phyloP scores from a whole-genome alignment of 2,113 vertebrate genomes.

The Rhombomys opimus region DNA sequence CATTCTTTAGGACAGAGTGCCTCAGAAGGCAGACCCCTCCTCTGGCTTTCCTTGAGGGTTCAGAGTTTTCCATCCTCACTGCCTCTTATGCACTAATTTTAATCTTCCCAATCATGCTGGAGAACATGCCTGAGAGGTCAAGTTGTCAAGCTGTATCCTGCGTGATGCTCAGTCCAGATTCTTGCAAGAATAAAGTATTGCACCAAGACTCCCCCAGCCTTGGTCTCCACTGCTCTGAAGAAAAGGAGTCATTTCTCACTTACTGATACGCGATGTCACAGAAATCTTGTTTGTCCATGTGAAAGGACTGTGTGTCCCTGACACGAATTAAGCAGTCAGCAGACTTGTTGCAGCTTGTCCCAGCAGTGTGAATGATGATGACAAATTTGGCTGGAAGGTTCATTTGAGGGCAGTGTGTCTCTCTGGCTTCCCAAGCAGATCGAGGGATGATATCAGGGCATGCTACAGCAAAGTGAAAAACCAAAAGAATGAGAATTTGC shows the following conservation, averaged over 20 bases:
- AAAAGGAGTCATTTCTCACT: neutral
- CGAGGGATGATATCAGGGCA: conserved; percentile 64
- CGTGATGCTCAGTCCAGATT: neutral
- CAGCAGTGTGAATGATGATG: conserved; percentile 77
- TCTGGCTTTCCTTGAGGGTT: neutral
- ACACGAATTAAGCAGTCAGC: conserved; percentile 13
- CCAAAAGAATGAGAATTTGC: neutral
- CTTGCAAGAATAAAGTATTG: neutral
- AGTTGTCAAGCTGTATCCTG: neutral
- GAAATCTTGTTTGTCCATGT: conserved; percentile 64
- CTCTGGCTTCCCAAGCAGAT: conserved; percentile 73
- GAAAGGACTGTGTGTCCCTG: conserved; percentile 65
- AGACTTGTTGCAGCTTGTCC: conserved; percentile 24
- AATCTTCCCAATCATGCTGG: neutral
- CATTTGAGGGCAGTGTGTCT: conserved; percentile 74
- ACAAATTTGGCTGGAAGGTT: conserved; percentile 72
- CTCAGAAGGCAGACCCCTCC: neutral
- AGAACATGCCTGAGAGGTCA: neutral
- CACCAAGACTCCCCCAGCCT: neutral
- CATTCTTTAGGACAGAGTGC: neutral
- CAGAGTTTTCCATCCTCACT: neutral
- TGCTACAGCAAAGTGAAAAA: conserved; percentile 15
- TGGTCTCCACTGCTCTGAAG: neutral
- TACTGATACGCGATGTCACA: conserved; percentile 79
- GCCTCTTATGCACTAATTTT: neutral